Base-by-base conservation (phyloP, 37 sponge, comb jelly and placozoan species). In the Oopsacas minuta region DNA sequence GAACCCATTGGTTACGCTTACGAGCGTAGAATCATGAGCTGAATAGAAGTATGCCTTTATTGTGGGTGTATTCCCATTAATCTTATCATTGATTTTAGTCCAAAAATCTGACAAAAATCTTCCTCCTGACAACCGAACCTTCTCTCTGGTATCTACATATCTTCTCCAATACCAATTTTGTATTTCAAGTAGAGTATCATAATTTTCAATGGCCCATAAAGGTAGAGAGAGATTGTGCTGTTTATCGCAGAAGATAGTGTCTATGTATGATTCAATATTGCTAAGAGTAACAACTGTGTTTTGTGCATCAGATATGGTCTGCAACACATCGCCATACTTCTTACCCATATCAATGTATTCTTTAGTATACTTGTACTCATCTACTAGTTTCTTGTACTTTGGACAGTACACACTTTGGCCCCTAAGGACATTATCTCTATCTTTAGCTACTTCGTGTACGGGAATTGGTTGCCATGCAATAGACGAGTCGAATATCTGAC, bases 391-490 rank as follows among this genome's bases (percentile, higher is more conserved):
- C 20, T 10, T 25, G 30, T 61, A 61, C 30, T n/a, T 12, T 3
- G 75, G 75, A 61, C 75, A 61, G 15, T 42, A 42, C 49, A 15
- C 8, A 34, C 28, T 12, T 61, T 10, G 22, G 28, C 75, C 75
- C 22, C 22, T 20, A 25, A 61, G 75, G 1, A 94, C 93, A 23
- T 36, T 53, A 25, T 94, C 93, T 1, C 85, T 36, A 0, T 37
- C 53, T 36, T n/a, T 83, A 17, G 93, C 88, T 5, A 92, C 88
- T 53, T 92, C 94, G 69, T 97, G 94, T 15, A 97, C 89, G 51
- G 97, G 97, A 23, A 97, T 91, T 36, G 97, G 97, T 81, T 94
- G 94, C 97, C 97, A 97, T 5, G 83, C 36, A 35, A 94, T 32
- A 51, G 15, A 23, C 12, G 39, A 39, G 37, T 87, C 36, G 1